Conservation (phyloP, 2,888 invertebrate genomes). For the Willowsia nigromaculata region DNA sequence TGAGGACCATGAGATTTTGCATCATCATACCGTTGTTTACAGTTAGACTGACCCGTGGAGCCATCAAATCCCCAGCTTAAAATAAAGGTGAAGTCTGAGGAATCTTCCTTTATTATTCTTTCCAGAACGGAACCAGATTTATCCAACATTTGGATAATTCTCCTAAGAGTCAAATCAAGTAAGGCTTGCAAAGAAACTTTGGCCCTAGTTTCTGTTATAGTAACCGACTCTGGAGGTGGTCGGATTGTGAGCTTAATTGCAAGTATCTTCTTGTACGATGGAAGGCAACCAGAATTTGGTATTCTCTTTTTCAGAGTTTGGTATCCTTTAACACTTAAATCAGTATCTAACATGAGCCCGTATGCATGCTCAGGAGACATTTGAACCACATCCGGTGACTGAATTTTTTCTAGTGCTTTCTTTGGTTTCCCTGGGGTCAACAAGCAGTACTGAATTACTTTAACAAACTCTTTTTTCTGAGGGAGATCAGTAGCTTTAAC, state of each 20-base stretch:
- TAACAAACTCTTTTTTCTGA: background rate
- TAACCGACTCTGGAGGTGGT: background rate
- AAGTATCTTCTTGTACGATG: background rate
- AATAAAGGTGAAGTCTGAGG: background rate
- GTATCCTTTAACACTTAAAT: background rate
- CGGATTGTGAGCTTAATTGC: background rate
- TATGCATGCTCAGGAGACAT: background rate
- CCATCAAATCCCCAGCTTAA: slow-evolving; percentile 64
- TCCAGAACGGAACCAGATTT: background rate
- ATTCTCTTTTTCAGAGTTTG: background rate
- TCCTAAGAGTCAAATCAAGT: slow-evolving; percentile 3
- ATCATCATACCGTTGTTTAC: too few species aligned
- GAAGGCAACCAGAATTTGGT: too few species aligned
- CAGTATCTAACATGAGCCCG: background rate
- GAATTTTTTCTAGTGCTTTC: background rate
- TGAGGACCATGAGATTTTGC: too few species aligned
- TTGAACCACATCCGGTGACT: background rate
- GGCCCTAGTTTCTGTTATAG: background rate
- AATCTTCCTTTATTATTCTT: background rate
- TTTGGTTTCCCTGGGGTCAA: background rate
- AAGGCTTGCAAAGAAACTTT: background rate
- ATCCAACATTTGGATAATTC: slow-evolving; percentile 36
- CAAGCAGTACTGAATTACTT: background rate
- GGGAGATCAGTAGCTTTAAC: background rate
- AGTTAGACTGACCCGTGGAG: slow-evolving; percentile 42